A percentile compares a stretch with the other conserved stretches of the same genome.
These are phyloP conservation scores for Micromussa lordhowensis DNA, from an alignment of 92 coral and sea anemone genomes.

Conservation along the genomic window DNA sequence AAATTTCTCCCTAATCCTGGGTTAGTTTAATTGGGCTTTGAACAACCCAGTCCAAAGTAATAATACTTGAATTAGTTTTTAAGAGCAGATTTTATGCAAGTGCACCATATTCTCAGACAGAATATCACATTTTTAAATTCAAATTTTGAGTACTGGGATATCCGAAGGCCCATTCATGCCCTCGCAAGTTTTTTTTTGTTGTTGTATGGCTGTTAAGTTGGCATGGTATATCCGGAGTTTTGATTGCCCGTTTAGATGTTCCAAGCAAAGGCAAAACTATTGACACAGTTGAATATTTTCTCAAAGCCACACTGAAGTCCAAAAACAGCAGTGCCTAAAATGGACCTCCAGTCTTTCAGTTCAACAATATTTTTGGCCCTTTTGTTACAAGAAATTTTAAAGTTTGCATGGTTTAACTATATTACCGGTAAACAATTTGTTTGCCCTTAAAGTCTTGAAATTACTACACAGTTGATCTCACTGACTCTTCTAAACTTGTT, in stretches of 20 bases:
- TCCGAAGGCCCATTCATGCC: not conserved
- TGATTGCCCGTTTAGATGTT: not conserved
- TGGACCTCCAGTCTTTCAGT: not conserved
- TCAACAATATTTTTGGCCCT: not conserved
- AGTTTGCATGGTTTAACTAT: not conserved
- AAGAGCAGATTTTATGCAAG: slow-evolving; percentile 9
- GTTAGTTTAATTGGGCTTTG: too few relatives aligned
- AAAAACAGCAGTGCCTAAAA: not conserved
- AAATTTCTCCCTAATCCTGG: too few relatives aligned
- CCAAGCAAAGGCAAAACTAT: not conserved
- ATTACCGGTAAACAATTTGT: not conserved
- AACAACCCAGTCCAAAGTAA: not conserved
- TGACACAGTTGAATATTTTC: not conserved
- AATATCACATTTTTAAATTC: too few relatives aligned
- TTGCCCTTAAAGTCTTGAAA: not conserved
- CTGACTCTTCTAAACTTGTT: not conserved
- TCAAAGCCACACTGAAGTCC: not conserved
- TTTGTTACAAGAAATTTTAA: not conserved
- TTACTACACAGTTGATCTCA: not conserved
- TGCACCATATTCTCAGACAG: not conserved
- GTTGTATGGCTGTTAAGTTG: not conserved
- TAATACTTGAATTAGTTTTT: not conserved
- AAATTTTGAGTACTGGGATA: not conserved
- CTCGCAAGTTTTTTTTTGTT: too few relatives aligned
- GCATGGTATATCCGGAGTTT: not conserved